These are phyloP conservation scores for Nomada hirtipes DNA, from an alignment of 2,888 invertebrate genomes.

Conservation along the genomic window DNA sequence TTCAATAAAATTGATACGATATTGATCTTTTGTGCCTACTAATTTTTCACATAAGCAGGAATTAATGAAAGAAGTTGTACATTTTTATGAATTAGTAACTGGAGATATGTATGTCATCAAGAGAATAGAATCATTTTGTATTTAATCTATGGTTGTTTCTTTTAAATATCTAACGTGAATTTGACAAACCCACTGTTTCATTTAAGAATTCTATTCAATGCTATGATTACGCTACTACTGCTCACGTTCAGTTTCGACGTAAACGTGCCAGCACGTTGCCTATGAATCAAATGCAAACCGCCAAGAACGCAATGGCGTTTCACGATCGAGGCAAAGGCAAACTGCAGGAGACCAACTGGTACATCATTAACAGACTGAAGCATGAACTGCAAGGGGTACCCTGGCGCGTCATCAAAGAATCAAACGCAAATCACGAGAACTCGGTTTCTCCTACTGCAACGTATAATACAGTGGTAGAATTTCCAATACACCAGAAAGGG, in stretches of 20 bases:
- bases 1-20: too few species aligned
- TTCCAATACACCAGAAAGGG: too few species aligned
- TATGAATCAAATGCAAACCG: not conserved
- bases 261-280: not conserved
- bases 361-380: constrained; percentile 12
- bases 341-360: not conserved
- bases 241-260: not conserved
- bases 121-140: too few species aligned
- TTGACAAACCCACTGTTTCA: constrained; percentile 21
- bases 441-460: not conserved
- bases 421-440: not conserved
- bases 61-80: not conserved
- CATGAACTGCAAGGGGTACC: not conserved
- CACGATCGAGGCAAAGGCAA: constrained; percentile 11
- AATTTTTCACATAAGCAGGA: not conserved
- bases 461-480: not conserved
- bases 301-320: not conserved
- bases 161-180: constrained; percentile 30
- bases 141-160: not conserved
- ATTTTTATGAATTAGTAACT: not conserved
- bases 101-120: not conserved
- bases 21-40: too few species aligned
- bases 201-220: not conserved
- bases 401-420: not conserved
- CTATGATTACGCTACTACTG: not conserved